phyloP scores from a whole-genome alignment of 1,140 invertebrate genomes.

The Stegodyphus dumicola region DNA sequence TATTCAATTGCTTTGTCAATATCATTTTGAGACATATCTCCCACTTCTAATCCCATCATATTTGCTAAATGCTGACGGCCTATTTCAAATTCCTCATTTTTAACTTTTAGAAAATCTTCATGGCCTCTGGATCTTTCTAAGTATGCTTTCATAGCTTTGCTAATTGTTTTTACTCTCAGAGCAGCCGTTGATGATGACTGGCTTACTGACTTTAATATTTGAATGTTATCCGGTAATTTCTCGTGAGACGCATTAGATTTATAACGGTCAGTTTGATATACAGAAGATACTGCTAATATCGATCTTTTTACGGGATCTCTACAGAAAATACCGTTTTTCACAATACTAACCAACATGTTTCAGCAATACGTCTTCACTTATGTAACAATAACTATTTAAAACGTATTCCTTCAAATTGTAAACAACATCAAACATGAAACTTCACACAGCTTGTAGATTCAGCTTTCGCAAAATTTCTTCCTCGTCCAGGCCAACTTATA shows the following conservation, averaged over 20 bases:
- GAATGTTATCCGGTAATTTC: not conserved
- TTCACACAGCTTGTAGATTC: no score
- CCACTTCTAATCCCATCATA: constrained; percentile 95
- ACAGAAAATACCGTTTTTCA: no score
- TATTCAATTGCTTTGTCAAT: constrained; percentile 89
- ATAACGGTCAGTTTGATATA: not conserved
- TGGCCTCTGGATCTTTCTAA: constrained; percentile 82
- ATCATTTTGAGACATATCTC: constrained; percentile 87
- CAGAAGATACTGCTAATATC: no score
- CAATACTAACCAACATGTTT: no score
- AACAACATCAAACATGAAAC: no score
- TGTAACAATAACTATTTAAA: no score
- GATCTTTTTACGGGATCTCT: no score
- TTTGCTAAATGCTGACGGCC: constrained; percentile 96
- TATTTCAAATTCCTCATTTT: constrained; percentile 86
- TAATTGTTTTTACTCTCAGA: constrained; percentile 69
- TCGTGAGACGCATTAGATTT: constrained; percentile 13
- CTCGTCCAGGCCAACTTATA: no score
- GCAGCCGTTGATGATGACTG: constrained; percentile 22
- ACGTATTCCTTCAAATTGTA: no score
- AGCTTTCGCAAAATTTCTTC: no score
- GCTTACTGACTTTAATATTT: constrained; percentile 1
- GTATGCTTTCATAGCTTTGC: constrained; percentile 89
- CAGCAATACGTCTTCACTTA: no score
- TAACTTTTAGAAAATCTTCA: constrained; percentile 85